Conservation (phyloP, 2,888 invertebrate genomes). For the Erebia epiphron region DNA sequence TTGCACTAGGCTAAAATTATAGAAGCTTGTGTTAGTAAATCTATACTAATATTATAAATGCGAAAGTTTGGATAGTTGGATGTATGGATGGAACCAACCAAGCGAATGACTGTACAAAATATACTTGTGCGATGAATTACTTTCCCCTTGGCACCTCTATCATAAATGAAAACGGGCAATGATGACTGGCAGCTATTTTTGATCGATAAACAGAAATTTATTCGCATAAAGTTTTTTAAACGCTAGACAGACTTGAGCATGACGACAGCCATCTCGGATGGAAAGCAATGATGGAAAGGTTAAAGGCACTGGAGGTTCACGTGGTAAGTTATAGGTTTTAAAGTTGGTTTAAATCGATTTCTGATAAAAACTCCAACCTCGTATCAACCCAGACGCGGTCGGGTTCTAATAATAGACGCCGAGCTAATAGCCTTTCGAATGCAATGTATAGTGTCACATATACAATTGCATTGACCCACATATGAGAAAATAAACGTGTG, state of each 20-base stretch:
- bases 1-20: neutral
- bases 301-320: neutral
- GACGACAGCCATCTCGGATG: neutral
- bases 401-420: conserved; percentile 62
- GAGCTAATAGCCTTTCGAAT: conserved; percentile 57
- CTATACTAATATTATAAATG: too few relatives aligned
- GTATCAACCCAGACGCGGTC: conserved; percentile 54
- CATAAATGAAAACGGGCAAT: neutral
- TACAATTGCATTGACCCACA: conserved; percentile 76
- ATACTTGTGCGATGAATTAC: neutral
- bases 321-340: neutral
- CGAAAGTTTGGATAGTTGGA: too few relatives aligned
- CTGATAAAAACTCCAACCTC: conserved; percentile 18
- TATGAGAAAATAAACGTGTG: conserved; percentile 67
- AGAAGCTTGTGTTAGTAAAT: neutral
- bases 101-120: neutral
- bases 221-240: neutral
- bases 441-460: conserved; percentile 35
- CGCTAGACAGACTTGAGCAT: neutral
- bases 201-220: neutral
- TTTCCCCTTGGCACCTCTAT: neutral
- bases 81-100: neutral
- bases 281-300: neutral
- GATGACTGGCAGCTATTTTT: conserved; percentile 1
- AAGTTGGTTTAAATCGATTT: conserved; percentile 16